phyloP scores from a whole-genome alignment of 2,888 invertebrate species.

The Argynnis bischoffii region DNA sequence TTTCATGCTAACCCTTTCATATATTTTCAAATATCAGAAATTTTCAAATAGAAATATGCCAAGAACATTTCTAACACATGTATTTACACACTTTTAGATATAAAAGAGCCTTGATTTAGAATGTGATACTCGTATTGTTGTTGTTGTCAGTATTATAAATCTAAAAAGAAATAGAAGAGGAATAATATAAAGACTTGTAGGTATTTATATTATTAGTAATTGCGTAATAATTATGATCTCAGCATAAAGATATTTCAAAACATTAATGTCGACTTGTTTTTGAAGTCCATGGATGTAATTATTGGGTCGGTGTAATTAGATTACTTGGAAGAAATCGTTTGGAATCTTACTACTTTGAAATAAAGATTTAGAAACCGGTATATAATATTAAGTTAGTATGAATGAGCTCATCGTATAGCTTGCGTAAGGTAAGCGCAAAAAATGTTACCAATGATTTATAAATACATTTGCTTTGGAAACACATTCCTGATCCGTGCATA shows the following conservation, averaged over 20 bases:
- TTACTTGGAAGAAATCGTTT: slow-evolving; percentile 26
- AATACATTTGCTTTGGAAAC: slow-evolving; percentile 38
- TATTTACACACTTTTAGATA: too few species aligned
- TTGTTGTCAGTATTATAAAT: too few species aligned
- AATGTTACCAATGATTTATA: slow-evolving; percentile 42
- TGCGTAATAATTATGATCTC: slow-evolving; percentile 17
- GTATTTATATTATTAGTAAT: slow-evolving; percentile 16
- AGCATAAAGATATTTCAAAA: slow-evolving; percentile 17
- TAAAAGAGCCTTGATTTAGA: too few species aligned
- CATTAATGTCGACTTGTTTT: slow-evolving; percentile 25
- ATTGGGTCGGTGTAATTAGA: slow-evolving; percentile 24
- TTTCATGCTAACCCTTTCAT: not conserved
- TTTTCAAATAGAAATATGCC: not conserved
- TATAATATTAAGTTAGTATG: slow-evolving; percentile 45
- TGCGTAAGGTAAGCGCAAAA: slow-evolving; percentile 54
- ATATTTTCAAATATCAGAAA: not conserved
- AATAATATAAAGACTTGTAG: not conserved
- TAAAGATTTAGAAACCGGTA: slow-evolving; percentile 32
- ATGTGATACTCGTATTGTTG: too few species aligned
- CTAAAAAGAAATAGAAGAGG: too few species aligned
- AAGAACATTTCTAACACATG: not conserved
- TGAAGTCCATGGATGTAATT: slow-evolving; percentile 22
- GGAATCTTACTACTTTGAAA: slow-evolving; percentile 29
- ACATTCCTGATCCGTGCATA: slow-evolving; percentile 36
- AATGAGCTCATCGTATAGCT: slow-evolving; percentile 55